Evolutionary conservation across 1,140 invertebrate species (phyloP).

Genomic region (Sycophaga agraensis): DNA sequence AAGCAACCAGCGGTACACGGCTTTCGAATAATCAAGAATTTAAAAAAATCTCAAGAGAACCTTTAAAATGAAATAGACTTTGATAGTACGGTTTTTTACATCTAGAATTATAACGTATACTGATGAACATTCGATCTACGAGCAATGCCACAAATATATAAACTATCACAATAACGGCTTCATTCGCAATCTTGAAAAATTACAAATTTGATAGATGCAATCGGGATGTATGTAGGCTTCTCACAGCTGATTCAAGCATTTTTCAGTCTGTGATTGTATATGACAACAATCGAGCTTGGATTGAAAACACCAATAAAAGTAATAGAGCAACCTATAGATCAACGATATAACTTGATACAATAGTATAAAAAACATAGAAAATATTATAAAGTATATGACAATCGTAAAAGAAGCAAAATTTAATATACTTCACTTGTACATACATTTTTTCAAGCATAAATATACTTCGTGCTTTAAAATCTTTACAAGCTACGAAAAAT

Average conservation of each 20-base stretch:
- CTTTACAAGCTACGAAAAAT: too few species aligned
- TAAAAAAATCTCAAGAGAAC: neutral
- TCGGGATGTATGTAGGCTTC: neutral
- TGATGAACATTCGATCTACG: neutral
- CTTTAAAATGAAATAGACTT: neutral
- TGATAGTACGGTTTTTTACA: too few species aligned
- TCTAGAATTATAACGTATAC: neutral
- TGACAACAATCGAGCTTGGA: conserved; percentile 23
- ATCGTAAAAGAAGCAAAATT: too few species aligned
- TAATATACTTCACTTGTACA: too few species aligned
- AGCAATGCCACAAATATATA: neutral
- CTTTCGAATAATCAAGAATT: neutral
- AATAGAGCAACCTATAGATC: neutral
- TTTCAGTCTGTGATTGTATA: neutral
- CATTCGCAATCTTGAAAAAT: neutral
- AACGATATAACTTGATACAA: neutral
- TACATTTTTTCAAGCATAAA: neutral
- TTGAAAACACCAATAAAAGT: conserved; percentile 1
- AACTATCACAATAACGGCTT: neutral
- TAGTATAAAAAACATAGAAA: neutral
- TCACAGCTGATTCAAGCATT: conserved; percentile 1
- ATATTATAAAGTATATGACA: too few species aligned
- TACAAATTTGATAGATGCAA: too few species aligned
- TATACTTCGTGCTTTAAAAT: neutral
- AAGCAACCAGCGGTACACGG: neutral